These are phyloP conservation scores for Chaenogobius annularis DNA, from an alignment of 2,113 vertebrate species.

Conservation along the genomic window DNA sequence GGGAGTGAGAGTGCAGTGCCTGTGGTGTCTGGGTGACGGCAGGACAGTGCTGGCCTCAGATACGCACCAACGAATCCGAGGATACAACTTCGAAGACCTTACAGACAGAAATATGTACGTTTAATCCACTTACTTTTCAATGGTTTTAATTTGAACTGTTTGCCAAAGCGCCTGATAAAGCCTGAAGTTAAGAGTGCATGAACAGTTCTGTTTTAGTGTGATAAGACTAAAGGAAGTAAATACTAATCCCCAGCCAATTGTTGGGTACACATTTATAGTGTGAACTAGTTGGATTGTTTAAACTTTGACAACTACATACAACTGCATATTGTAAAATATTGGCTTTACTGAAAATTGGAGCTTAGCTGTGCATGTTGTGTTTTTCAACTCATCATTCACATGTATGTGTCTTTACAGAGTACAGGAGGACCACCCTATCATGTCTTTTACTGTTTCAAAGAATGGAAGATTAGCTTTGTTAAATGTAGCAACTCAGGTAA, in stretches of 20 bases:
- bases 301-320: not conserved
- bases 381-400: not conserved
- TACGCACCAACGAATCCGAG: slow-evolving; percentile 97
- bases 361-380: not conserved
- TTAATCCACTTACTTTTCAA: not conserved
- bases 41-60: slow-evolving; percentile 96
- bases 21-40: slow-evolving; percentile 96
- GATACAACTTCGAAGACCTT: slow-evolving; percentile 99
- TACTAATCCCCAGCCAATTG: not conserved
- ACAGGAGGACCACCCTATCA: slow-evolving; percentile 99
- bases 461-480: slow-evolving; percentile 99
- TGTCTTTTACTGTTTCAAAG: slow-evolving; percentile 99
- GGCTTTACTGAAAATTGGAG: not conserved
- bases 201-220: not conserved
- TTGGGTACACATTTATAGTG: not conserved
- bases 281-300: not conserved
- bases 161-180: not conserved
- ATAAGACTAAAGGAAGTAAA: not conserved
- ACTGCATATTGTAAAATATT: not conserved
- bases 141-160: not conserved
- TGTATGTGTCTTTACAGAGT: slow-evolving; percentile 79
- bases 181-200: not conserved
- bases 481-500: slow-evolving; percentile 99
- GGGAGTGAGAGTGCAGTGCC: slow-evolving; percentile 96
- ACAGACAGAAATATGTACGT: slow-evolving; percentile 98